These are phyloP conservation scores for Neodontobutis hainanensis DNA, from an alignment of 2,113 vertebrate species.

Conservation along the genomic window DNA sequence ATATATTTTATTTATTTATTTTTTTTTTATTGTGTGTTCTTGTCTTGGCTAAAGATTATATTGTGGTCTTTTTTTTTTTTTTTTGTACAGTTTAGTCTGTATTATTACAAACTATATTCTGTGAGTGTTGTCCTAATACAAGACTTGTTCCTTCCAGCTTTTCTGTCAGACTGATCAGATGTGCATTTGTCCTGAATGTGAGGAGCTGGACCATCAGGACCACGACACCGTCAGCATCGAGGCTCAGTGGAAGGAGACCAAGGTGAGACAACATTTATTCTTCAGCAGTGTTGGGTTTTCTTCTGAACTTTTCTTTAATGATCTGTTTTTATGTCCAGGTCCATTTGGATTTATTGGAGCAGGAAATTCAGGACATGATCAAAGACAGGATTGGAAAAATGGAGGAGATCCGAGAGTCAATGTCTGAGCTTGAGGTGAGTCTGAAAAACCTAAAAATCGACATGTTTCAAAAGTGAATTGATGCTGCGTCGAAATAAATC, in stretches of 20 bases:
- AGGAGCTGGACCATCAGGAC: slow-evolving; percentile 47
- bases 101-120: too few relatives aligned
- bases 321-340: slow-evolving; percentile 45
- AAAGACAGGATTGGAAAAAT: slow-evolving; percentile 62
- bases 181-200: slow-evolving; percentile 72
- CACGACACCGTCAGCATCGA: slow-evolving; percentile 63
- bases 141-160: slow-evolving; percentile 33
- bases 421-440: slow-evolving; percentile 61
- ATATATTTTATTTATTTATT: too few relatives aligned
- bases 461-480: not conserved
- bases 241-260: slow-evolving; percentile 63
- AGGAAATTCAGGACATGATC: slow-evolving; percentile 71
- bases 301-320: too few relatives aligned
- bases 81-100: too few relatives aligned
- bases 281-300: too few relatives aligned
- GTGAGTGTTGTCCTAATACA: not conserved
- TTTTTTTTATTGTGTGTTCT: too few relatives aligned
- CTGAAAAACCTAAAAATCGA: not conserved
- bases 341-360: slow-evolving; percentile 48
- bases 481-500: not conserved
- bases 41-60: too few relatives aligned
- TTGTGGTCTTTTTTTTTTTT: too few relatives aligned
- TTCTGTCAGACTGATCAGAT: slow-evolving; percentile 69
- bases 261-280: slow-evolving; percentile 42
- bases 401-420: slow-evolving; percentile 63